Evolutionary conservation across 1,140 invertebrate genomes (phyloP).

Genomic region (Harlomillsia oculata): DNA sequence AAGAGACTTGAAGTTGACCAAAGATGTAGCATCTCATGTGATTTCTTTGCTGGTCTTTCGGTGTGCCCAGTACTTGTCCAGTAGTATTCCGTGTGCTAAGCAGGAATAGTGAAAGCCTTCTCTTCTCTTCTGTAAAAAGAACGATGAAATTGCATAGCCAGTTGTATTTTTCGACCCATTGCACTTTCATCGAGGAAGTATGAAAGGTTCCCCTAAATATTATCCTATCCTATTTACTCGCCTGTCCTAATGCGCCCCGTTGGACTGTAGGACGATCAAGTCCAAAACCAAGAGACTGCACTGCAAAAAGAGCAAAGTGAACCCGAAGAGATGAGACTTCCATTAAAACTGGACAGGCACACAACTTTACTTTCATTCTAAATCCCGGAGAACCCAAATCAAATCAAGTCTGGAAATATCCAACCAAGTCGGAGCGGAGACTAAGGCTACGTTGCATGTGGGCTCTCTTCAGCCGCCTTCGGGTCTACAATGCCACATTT

Average conservation of each 20-base stretch:
- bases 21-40: background rate
- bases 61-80: background rate
- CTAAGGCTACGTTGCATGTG: background rate
- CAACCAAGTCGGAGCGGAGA: background rate
- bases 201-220: slow-evolving; percentile 20
- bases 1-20: no score
- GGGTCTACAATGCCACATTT: no score
- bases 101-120: no score
- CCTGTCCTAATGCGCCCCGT: no score
- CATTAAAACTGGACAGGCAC: slow-evolving; percentile 1
- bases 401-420: slow-evolving; percentile 9
- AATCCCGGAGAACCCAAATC: slow-evolving; percentile 15
- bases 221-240: slow-evolving; percentile 17
- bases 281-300: slow-evolving; percentile 8
- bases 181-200: slow-evolving; percentile 21
- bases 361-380: slow-evolving; percentile 11
- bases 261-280: no score
- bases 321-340: slow-evolving; percentile 1
- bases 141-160: slow-evolving; percentile 17
- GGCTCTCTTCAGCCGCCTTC: no score
- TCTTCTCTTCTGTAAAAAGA: slow-evolving; percentile 15
- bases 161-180: slow-evolving; percentile 26
- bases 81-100: background rate
- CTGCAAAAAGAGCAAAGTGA: background rate
- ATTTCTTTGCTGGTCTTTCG: background rate